Evolutionary conservation across 2,113 vertebrate genomes (phyloP), one percentile per base, ranked within the genome.

Genomic region (Gasterosteus nipponicus): DNA sequence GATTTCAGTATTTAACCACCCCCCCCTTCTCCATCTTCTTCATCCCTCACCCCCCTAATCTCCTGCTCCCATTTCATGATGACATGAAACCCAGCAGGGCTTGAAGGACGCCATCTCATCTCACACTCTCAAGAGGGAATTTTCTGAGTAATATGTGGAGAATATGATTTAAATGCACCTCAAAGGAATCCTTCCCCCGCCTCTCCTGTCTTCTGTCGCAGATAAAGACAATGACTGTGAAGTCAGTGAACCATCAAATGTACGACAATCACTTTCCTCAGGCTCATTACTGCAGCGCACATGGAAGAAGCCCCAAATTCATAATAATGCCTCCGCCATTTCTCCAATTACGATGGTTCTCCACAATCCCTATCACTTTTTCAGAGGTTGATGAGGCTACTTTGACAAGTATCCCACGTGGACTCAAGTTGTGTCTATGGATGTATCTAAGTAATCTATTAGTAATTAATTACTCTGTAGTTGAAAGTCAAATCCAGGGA

Each of bases 91-190:
- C 89, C 88, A 90, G 90, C 75, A 56, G 90, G 89, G 88, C 92
- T 92, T 94, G 93, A 94, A 94, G 92, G 92, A 93, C 92, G 81
- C 78, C 86, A 87, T 91, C 84, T 86, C 84, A 75, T 78, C 85
- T 90, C 82, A 49, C 73, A 35, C 81, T 87, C 88, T 87, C 85
- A 78, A 84, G 86, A 82, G 84, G 84, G 86, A 91, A 91, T 91
- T 87, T 89, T 88, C 76, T 59, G 66, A 83, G 88, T 90, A 89
- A 91, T 90, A 89, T 85, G 82, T 84, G 74, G 77, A 78, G 82
- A 85, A 74, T 66, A 78, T 90, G 88, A 91, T 92, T 91, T 91
- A 92, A 94, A 93, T 88, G 86, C 86, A 89, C 84, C 89, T 85
- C 86, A 77, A 74, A 89, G 86, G 86, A 87, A 78, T 81, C 78